A percentile compares a stretch with the other conserved stretches of the same genome.
Conservation (phyloP, 2,888 invertebrate genomes). For the Macropis europaea region DNA sequence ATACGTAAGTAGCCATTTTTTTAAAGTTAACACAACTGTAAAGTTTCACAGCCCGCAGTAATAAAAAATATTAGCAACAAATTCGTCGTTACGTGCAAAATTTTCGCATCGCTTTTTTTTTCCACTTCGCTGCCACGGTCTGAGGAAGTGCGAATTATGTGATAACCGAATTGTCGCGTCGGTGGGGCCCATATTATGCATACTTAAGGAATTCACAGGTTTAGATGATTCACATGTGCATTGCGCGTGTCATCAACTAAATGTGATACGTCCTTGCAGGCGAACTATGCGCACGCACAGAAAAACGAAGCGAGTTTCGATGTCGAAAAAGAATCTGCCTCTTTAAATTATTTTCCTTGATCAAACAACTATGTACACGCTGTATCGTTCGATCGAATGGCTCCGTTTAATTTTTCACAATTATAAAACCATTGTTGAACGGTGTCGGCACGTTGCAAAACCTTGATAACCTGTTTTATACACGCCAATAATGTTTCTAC, state of each 20-base stretch:
- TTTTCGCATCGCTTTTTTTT: too few relatives aligned
- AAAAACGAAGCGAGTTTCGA: neutral
- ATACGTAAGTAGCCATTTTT: slow-evolving; percentile 85
- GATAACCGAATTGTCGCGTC: slow-evolving; percentile 9
- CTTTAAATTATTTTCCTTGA: neutral
- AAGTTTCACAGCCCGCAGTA: neutral
- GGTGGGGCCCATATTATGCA: slow-evolving; percentile 1
- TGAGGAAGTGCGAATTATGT: neutral
- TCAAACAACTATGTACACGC: too few relatives aligned
- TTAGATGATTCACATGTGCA: slow-evolving; percentile 26
- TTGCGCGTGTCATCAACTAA: slow-evolving; percentile 18
- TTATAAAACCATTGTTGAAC: neutral
- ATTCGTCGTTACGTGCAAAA: too few relatives aligned
- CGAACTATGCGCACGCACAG: neutral
- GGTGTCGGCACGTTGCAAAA: neutral
- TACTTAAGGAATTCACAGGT: slow-evolving; percentile 29
- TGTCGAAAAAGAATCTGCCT: neutral
- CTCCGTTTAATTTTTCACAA: neutral
- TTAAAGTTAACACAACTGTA: neutral
- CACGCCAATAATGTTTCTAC: neutral
- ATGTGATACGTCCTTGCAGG: slow-evolving; percentile 19
- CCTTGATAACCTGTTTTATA: neutral
- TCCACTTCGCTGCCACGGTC: neutral
- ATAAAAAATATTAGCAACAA: neutral
- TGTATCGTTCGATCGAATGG: neutral